Base-by-base conservation (phyloP, 2,888 invertebrate species). In the Laothoe populi region DNA sequence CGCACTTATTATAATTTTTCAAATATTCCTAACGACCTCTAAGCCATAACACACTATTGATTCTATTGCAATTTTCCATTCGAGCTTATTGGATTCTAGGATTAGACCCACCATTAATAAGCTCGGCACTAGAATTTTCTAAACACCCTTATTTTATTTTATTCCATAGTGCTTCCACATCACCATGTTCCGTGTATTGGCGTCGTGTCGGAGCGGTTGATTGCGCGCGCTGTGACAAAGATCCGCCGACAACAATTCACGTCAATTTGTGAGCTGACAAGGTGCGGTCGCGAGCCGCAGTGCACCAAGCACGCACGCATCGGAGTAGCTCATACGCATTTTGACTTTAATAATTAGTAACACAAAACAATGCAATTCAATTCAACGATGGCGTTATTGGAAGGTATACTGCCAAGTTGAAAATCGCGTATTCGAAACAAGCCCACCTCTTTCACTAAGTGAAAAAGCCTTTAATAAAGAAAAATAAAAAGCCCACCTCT, bases 231-330 rank as follows among this genome's bases (percentile, higher is more conserved):
- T 77, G 78, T 84, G 83, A 86, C 88, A 87, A 88, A 88, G 88
- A 89, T 89, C 83, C 73, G 72, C 82, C 79, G 83, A 83, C 83
- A 86, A 89, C 89, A 89, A 90, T 88, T 79, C 89, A 83, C 84
- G 89, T 90, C 88, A 90, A 89, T 87, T 88, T 88, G 88, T 77
- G 82, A 78, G 86, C 86, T 86, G 86, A 86, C 86, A 84, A 87
- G 89, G 88, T 87, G 88, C 88, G 86, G 81, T 79, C 86, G 86
- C 87, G 87, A 78, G 66, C 71, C 68, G 71, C 70, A 71, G 67
- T 67, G 70, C 67, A 63, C 64, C 62, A 62, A 19, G 19, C 48
- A 24, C 48, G 2, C 24, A 48, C 35, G 31, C 35, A 19, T 4
- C 19, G 53, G 53, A 53, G 53, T 53, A 35, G 53, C 10, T 31